Base-by-base conservation (phyloP, 2,888 invertebrate genomes). In the Netelia inedita region DNA sequence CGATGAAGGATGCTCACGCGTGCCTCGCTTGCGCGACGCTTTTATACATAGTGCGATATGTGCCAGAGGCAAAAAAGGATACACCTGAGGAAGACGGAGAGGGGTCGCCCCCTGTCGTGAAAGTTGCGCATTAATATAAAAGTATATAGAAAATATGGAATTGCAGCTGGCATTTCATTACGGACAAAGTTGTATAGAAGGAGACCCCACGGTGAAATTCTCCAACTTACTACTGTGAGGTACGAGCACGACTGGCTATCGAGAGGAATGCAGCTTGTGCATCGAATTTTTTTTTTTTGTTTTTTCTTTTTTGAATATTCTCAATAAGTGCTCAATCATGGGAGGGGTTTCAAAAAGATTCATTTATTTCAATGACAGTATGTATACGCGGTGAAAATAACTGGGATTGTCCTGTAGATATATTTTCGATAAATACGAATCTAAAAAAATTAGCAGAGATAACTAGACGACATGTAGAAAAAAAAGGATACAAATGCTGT, bases 1-100 rank as follows among this genome's bases (percentile, higher is more conserved):
- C 81, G 68, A 81, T 80, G 76, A 76, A 84, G 68, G 66, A 84
- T 78, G 81, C 78, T 78, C 75, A 69, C 78, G 81, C 81, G 84
- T 81, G 81, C 81, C 84, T 68, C 19, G 10, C 68, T 75, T 41
- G 65, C 50, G 19, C n/a, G 43, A 46, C 50, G 63, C 35, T 11
- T 28, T 41, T 46, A 57, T 41, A 21, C n/a, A 19, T 57, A 10
- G 43, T 50, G 19, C 41, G 50, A 35, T 21, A 66, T 41, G 46
- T 46, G 46, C 14, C 2, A 10, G 14, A 10, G 46, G 14, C 11
- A 14, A 46, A 46, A 46, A 46, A 46, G 9, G 10, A 46, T 46
- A 14, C 46, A 46, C 46, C 46, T 46, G 46, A 46, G 16, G 21
- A 3, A 21, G 10, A 43, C 9, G 10, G 14, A 43, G 41, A 66